Evolutionary conservation across 2,113 vertebrate species (phyloP), one percentile per base, ranked within the genome.

Genomic region (Trinectes maculatus): DNA sequence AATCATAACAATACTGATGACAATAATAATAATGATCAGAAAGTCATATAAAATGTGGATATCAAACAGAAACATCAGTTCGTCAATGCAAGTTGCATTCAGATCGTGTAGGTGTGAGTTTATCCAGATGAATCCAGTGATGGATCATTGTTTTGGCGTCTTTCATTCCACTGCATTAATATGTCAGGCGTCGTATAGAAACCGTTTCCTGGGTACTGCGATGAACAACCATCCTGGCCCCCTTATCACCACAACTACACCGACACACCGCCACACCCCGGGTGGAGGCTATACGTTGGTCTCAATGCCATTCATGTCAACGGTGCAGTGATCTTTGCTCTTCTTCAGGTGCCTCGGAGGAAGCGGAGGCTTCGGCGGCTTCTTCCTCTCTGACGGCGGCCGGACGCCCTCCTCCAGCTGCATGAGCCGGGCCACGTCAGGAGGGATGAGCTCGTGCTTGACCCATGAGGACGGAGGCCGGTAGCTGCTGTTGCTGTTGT

Each of bases 261-360:
- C 51, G 10, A 56, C 26, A 8, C 26, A n/a, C 19, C 8, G 1
- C 46, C 25, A 28, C 10, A 33, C 51, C 52, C 12, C 16, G 9
- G 6, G 8, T 36, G 43, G 67, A 63, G 62, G 78, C 85, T 92
- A 93, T 83, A 93, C 92, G 1, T 92, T 93, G 62, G 92, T 98
- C 91, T 99, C 97, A 15, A 99, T 92, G 88, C 98, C 96, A 22
- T 94, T 96, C 90, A 98, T 97, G 89, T 99, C 96, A 42, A 98
- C 93, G 73, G 93, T 86, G 83, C 95, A 98, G 81, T 96, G 95
- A 70, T 96, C 95, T 89, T 91, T 92, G 71, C 84, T 79, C 66
- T 91, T 90, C 80, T 94, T 94, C 34, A 87, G 84, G 78, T 91
- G 89, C 63, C 93, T 90, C 6, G 92, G 92, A 0, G 93, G 91